phyloP scores from a whole-genome alignment of 1,140 invertebrate genomes.

The Caenorhabditis latens region DNA sequence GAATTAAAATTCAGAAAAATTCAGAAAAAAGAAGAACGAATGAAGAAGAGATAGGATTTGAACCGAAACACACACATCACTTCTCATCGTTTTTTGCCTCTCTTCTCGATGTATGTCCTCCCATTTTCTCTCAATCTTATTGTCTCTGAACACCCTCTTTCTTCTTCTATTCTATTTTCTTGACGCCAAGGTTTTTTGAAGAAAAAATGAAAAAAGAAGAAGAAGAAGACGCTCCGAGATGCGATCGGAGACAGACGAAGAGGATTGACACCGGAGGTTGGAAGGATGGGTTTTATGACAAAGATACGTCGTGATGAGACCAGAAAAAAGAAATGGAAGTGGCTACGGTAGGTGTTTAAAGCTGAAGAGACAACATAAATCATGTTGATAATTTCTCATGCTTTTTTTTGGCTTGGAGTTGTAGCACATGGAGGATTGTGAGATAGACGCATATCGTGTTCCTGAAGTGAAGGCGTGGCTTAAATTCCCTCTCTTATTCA shows the following conservation, averaged over 20 bases:
- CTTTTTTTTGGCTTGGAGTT: no score
- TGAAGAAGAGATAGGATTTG: background rate
- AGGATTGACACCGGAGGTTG: background rate
- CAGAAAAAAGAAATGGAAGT: background rate
- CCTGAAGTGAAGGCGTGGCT: no score
- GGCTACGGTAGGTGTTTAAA: background rate
- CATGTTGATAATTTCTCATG: no score
- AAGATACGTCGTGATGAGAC: background rate
- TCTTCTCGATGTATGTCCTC: background rate
- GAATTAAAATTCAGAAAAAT: background rate
- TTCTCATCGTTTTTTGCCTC: background rate
- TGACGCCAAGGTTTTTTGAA: slow-evolving; percentile 17
- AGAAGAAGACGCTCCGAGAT: slow-evolving; percentile 30
- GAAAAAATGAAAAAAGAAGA: background rate
- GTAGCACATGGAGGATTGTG: no score
- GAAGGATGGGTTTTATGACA: slow-evolving; percentile 33
- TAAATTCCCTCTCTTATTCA: no score
- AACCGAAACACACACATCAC: slow-evolving; percentile 10
- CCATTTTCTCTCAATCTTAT: background rate
- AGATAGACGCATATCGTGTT: no score
- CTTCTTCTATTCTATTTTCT: background rate
- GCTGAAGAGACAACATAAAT: background rate
- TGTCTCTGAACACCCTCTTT: background rate
- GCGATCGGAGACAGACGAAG: background rate
- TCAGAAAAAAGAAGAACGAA: background rate